Conservation (phyloP, 2,888 invertebrate species). For the Perizoma affinitatum region DNA sequence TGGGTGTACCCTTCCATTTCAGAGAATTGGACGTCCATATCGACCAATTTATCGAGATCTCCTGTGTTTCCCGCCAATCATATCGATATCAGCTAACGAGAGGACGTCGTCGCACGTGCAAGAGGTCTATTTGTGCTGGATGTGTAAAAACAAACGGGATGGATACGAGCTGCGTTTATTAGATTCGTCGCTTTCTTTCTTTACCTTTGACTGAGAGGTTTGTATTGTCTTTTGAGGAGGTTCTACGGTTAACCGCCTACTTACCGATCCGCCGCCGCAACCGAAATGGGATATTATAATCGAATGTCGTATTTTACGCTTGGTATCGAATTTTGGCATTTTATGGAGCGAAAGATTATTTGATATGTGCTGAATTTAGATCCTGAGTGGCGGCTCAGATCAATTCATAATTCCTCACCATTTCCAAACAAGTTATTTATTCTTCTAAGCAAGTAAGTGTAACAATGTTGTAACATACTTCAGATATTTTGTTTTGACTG, state of each 20-base stretch:
- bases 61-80: constrained; percentile 54
- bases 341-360: constrained; percentile 33
- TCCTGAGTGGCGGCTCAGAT: constrained; percentile 20
- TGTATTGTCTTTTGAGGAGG: constrained; percentile 74
- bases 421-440: constrained; percentile 30
- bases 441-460: constrained; percentile 30
- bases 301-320: constrained; percentile 51
- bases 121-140: constrained; percentile 64
- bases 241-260: constrained; percentile 65
- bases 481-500: constrained; percentile 1
- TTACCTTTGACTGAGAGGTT: constrained; percentile 76
- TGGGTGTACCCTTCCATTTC: constrained; percentile 80
- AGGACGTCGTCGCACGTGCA: constrained; percentile 49
- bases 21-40: constrained; percentile 75
- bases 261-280: constrained; percentile 53
- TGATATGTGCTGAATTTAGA: constrained; percentile 27
- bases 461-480: neutral
- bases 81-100: constrained; percentile 60
- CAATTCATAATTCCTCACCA: constrained; percentile 24
- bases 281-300: constrained; percentile 54
- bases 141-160: constrained; percentile 74
- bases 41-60: constrained; percentile 65
- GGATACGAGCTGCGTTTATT: constrained; percentile 77
- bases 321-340: constrained; percentile 44
- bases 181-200: constrained; percentile 80